Evolutionary conservation across 1,140 invertebrate species (phyloP), one percentile per base, ranked within the genome.

Genomic region (Caenorhabditis inopinata): DNA sequence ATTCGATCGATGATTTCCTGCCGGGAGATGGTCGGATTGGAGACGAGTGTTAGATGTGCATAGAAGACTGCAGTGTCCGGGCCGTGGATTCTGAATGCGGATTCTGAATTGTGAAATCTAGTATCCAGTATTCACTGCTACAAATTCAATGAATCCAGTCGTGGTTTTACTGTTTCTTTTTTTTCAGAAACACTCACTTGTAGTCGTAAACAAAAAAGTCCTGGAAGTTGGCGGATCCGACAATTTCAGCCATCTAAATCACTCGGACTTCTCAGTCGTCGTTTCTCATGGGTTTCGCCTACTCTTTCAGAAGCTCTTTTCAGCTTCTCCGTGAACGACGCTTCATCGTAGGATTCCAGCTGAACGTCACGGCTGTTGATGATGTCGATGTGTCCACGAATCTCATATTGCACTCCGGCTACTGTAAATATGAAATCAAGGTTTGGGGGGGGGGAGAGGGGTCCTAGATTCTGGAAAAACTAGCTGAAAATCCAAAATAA

Each of bases 1-100:
- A 68, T 68, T 68, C 32, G 58, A 32, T 68, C 58, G 9, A 68
- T 68, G 58, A 68, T 68, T 29, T 68, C 58, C 38, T 68, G 58
- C 5, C 58, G 58, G 25, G 58, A 68, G 23, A 68, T 18, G 6
- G 58, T 16, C n/a, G 32, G 58, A 68, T 35, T 38, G 2, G 58
- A 68, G 9, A 11, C 25, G n/a, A 68, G 58, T 16, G 58, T 21
- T 2, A 68, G 58, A 16, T 21, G 58, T 9, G 58, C 58, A 42
- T 68, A 32, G 58, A 68, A 68, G 11, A 68, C 58, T 16, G 58
- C 32, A 16, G 58, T 68, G n/a, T 68, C 58, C 18, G 35, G 16
- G 4, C 58, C 58, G 9, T 68, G 58, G 7, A 38, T 68, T 68
- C 58, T 68, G 58, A 14, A 0, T 53, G 9, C 47, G n/a, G 16